Percentiles rank a stretch among this genome's conserved stretches.
Evolutionary conservation across 2,797 vertebrate genomes (phyloP).

Genomic region (Eulemur albifrons): DNA sequence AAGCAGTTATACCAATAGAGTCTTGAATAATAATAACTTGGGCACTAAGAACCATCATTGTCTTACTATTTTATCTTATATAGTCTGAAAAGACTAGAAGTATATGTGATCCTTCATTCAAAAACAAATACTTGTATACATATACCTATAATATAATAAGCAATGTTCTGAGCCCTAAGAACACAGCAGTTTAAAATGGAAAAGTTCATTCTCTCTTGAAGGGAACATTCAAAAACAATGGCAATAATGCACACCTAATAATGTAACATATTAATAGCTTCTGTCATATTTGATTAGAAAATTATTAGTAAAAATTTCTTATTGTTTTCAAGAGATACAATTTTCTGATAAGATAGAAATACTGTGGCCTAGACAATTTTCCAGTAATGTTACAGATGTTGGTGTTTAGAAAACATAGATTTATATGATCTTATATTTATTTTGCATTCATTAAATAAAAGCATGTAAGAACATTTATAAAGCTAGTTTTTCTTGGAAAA

Average conservation of each 20-base stretch:
- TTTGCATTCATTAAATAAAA: background rate
- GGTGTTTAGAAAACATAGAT: background rate
- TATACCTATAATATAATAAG: background rate
- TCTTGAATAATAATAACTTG: background rate
- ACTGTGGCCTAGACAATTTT: background rate
- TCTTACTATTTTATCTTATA: background rate
- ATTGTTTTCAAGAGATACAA: background rate
- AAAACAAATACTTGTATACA: background rate
- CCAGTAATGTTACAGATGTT: background rate
- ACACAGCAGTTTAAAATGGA: background rate
- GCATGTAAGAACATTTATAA: background rate
- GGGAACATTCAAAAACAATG: background rate
- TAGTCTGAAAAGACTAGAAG: background rate
- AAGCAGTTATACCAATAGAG: background rate
- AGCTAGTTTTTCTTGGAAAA: background rate
- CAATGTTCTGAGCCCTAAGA: background rate
- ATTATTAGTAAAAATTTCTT: background rate
- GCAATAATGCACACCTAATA: background rate
- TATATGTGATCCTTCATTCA: background rate
- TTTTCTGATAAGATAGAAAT: background rate
- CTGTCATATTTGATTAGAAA: constrained; percentile 7
- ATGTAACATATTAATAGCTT: background rate
- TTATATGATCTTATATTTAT: background rate
- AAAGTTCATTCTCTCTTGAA: background rate
- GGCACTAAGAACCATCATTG: background rate